Conservation (phyloP, 2,113 vertebrate species). For the Channa maculata region DNA sequence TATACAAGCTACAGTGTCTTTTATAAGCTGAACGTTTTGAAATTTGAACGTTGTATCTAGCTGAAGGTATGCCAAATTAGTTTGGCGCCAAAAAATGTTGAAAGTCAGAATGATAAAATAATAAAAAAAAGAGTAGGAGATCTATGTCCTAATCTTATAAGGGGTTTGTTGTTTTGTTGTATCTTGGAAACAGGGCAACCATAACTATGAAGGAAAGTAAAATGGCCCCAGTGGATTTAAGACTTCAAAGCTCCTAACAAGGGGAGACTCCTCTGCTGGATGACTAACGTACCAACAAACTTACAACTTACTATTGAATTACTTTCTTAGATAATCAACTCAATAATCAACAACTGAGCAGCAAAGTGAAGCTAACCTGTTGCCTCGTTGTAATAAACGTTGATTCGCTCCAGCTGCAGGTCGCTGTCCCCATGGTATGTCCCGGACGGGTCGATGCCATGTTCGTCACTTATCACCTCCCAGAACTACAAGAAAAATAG, state of each 20-base stretch:
- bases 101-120: no score
- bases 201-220: constrained; percentile 37
- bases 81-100: no score
- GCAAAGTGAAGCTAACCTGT: constrained; percentile 43
- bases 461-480: constrained; percentile 76
- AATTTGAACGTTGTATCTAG: no score
- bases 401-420: constrained; percentile 72
- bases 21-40: no score
- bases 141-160: no score
- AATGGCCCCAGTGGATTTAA: neutral
- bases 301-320: constrained; percentile 9
- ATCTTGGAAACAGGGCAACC: constrained; percentile 38
- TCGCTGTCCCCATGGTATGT: constrained; percentile 70
- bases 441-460: constrained; percentile 71
- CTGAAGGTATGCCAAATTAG: no score
- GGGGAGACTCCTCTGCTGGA: constrained; percentile 23
- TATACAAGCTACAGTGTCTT: no score
- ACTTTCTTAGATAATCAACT: neutral
- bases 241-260: neutral
- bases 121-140: no score
- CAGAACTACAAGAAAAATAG: constrained; percentile 50
- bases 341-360: neutral
- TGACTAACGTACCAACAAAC: neutral
- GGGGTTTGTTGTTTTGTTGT: neutral
- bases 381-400: constrained; percentile 74